A percentile compares a stretch with the other conserved stretches of the same genome.
phyloP scores from a whole-genome alignment of 2,113 vertebrate species.

The Odontophorus gujanensis region DNA sequence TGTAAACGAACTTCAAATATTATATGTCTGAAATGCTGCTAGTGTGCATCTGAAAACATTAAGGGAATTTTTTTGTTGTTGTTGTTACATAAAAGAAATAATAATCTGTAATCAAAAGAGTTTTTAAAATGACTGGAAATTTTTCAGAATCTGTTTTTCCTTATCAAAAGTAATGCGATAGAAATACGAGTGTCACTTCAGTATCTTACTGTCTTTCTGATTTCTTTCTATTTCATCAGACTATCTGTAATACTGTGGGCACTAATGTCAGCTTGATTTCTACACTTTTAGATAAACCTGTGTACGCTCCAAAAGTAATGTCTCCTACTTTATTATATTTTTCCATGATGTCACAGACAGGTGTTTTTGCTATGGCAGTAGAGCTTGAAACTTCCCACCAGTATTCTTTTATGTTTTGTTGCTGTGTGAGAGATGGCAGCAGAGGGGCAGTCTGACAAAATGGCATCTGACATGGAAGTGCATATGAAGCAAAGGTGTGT shows the following conservation, averaged over 20 bases:
- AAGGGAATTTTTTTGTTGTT: background rate
- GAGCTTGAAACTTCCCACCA: no score
- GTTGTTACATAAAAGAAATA: background rate
- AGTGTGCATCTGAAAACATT: background rate
- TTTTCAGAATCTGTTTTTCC: background rate
- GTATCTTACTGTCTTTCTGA: background rate
- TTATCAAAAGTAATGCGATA: background rate
- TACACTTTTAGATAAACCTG: background rate
- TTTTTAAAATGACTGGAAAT: background rate
- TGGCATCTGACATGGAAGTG: no score
- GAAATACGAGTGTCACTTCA: background rate
- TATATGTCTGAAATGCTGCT: background rate
- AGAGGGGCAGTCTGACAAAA: no score
- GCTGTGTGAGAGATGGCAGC: no score
- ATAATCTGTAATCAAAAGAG: background rate
- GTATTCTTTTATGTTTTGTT: no score
- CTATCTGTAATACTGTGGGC: background rate
- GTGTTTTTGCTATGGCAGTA: no score
- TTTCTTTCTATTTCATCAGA: background rate
- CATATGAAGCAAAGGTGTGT: no score
- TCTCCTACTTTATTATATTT: no score
- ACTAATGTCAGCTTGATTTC: background rate
- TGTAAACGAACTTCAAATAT: slow-evolving; percentile 22
- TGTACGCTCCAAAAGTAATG: background rate
- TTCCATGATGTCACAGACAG: no score